Conservation (phyloP, 2,888 invertebrate genomes). For the Lissocephala sabroskyi region DNA sequence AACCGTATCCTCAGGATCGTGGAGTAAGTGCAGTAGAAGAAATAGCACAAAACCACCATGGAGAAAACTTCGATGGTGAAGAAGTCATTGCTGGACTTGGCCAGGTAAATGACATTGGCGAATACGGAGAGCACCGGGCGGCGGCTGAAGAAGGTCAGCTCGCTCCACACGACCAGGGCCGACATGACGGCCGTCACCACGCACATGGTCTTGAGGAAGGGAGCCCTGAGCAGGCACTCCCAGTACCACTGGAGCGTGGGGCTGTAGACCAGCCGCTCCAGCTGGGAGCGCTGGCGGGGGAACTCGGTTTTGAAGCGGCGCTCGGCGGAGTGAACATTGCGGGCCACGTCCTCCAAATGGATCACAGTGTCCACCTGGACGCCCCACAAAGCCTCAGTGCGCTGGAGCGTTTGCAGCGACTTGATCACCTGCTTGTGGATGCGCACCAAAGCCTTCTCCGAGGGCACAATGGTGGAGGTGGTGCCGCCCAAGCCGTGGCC, state of each 20-base stretch:
- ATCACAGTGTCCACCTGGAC: slow-evolving; percentile 85
- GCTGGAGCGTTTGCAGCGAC: slow-evolving; percentile 90
- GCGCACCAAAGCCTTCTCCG: slow-evolving; percentile 88
- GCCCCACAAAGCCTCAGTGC: slow-evolving; percentile 96
- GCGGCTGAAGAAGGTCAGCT: slow-evolving; percentile 97
- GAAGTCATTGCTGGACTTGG: slow-evolving; percentile 89
- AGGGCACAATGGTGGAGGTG: slow-evolving; percentile 79
- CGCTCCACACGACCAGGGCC: slow-evolving; percentile 97
- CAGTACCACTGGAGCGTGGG: slow-evolving; percentile 94
- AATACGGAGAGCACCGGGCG: slow-evolving; percentile 95
- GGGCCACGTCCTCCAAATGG: slow-evolving; percentile 89
- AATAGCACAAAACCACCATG: slow-evolving; percentile 91
- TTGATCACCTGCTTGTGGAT: slow-evolving; percentile 95
- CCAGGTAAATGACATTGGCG: slow-evolving; percentile 91
- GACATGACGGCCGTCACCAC: slow-evolving; percentile 85
- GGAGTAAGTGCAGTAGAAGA: slow-evolving; percentile 98
- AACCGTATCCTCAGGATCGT: slow-evolving; percentile 97
- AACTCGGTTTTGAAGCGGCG: slow-evolving; percentile 80
- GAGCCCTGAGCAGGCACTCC: slow-evolving; percentile 88
- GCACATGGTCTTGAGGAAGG: slow-evolving; percentile 83
- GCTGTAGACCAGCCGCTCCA: slow-evolving; percentile 78
- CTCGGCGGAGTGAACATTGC: slow-evolving; percentile 79
- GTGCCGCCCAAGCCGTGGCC: slow-evolving; percentile 71
- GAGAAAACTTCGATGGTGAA: slow-evolving; percentile 95
- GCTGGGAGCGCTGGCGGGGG: slow-evolving; percentile 76